Percentiles rank a stretch among this genome's conserved stretches.
These are phyloP conservation scores for Seladonia tumulorum DNA, from an alignment of 2,888 invertebrate genomes.

Conservation along the genomic window DNA sequence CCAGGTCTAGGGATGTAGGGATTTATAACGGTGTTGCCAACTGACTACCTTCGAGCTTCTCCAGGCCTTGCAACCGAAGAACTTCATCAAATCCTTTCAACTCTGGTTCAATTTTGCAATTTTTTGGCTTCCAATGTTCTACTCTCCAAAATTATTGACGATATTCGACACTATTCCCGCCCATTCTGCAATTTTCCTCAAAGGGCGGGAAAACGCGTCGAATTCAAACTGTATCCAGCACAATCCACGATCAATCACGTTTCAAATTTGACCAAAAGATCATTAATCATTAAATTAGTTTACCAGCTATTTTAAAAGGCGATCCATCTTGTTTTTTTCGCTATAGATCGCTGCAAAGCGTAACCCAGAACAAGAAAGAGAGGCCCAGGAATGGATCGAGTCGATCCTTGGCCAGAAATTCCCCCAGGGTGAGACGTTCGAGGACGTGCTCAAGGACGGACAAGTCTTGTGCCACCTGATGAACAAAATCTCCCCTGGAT, in stretches of 20 bases:
- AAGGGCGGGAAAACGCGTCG: too few relatives aligned
- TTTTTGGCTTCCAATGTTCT: too few relatives aligned
- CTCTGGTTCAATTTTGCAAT: too few relatives aligned
- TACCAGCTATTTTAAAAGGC: not conserved
- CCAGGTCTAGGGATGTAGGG: too few relatives aligned
- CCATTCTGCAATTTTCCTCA: not conserved
- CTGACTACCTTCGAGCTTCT: too few relatives aligned
- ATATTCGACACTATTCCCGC: too few relatives aligned
- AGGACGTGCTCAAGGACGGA: conserved; percentile 96
- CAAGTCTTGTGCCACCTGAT: conserved; percentile 96
- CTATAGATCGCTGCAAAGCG: conserved; percentile 93
- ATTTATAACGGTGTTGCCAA: too few relatives aligned
- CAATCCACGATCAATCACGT: not conserved
- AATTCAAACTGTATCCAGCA: not conserved
- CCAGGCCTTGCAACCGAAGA: too few relatives aligned
- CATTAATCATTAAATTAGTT: not conserved
- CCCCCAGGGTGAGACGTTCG: conserved; percentile 92
- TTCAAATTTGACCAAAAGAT: not conserved
- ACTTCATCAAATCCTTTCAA: too few relatives aligned
- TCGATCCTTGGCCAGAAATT: conserved; percentile 94
- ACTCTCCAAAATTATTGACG: too few relatives aligned
- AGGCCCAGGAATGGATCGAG: conserved; percentile 97
- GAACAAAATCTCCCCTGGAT: conserved; percentile 96
- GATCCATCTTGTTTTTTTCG: not conserved
- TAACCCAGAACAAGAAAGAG: conserved; percentile 91